Evolutionary conservation across 2,797 vertebrate species (phyloP), one percentile per base, ranked within the genome.

Genomic region (Cheirogaleus major): DNA sequence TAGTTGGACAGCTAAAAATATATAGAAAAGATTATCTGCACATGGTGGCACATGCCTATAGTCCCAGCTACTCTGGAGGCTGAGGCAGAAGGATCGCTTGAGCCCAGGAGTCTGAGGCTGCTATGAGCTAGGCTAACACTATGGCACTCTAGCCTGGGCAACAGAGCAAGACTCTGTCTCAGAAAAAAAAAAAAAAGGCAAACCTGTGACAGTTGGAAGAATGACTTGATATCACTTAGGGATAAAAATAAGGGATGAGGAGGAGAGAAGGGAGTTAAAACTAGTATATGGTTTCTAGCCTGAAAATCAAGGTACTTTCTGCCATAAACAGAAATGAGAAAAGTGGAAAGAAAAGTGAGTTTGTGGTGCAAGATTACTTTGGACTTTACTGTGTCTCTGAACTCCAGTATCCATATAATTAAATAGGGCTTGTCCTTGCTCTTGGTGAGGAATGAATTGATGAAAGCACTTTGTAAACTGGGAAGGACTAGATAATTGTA

Each of bases 291-390:
- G 7, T 90, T 90, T 84, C 50, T 88, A 72, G 22, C 78, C 48
- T 93, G 43, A 50, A 88, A 45, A 61, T 20, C n/a, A 57, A 95
- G 25, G 22, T 69, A 73, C 27, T 89, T 91, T 95, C 87, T 70
- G 32, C 27, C 52, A 45, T 43, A 59, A 87, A 78, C 7, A 81
- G 50, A 65, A 67, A 73, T 87, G 30, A 63, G 61, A 70, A 85
- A 69, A 25, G 6, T 23, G n/a, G 63, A 63, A 87, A 96, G 57
- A 89, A 85, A 97, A 69, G 32, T 81, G 61, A 86, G n/a, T 81
- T 89, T 92, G 35, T 69, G 79, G 55, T 79, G 1, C 18, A 52
- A 57, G 43, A 90, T 94, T 76, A 89, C 80, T 86, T 89, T 94
- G 73, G 32, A 35, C 43, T 90, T 85, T 63, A 88, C n/a, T 67